These are phyloP conservation scores for Macrotus californicus DNA, from an alignment of 2,113 vertebrate species.

Conservation along the genomic window DNA sequence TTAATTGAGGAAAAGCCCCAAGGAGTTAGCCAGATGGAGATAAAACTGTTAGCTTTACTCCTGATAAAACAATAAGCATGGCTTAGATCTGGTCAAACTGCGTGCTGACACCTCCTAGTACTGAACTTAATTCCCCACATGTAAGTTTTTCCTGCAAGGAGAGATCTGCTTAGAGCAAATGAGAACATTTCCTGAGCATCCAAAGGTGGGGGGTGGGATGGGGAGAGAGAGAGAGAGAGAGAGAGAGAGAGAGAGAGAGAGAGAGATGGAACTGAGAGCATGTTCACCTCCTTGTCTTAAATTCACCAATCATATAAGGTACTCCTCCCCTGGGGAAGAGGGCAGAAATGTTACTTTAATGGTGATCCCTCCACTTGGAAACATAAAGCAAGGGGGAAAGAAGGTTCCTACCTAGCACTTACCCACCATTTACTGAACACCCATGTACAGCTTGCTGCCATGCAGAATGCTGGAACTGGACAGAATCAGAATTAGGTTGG, in stretches of 20 bases:
- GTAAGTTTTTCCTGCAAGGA: background rate
- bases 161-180: background rate
- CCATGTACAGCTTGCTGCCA: background rate
- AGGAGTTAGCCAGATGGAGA: slow-evolving; percentile 3
- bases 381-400: background rate
- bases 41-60: slow-evolving; percentile 32
- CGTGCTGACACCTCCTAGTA: background rate
- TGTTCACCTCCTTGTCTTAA: background rate
- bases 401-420: background rate
- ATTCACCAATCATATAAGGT: background rate
- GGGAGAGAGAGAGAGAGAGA: background rate
- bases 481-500: background rate
- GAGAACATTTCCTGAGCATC: background rate
- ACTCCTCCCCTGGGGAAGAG: background rate
- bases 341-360: background rate
- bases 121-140: slow-evolving; percentile 27
- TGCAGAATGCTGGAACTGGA: background rate
- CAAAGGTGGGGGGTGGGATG: too few species aligned
- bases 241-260: too few species aligned
- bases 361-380: background rate
- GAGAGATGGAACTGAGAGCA: background rate
- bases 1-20: slow-evolving; percentile 36
- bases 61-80: slow-evolving; percentile 42
- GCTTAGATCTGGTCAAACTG: slow-evolving; percentile 39
- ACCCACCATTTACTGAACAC: background rate